These are phyloP conservation scores for Ichneumoninae sp. DNA, from an alignment of 2,888 invertebrate genomes.

Conservation along the genomic window DNA sequence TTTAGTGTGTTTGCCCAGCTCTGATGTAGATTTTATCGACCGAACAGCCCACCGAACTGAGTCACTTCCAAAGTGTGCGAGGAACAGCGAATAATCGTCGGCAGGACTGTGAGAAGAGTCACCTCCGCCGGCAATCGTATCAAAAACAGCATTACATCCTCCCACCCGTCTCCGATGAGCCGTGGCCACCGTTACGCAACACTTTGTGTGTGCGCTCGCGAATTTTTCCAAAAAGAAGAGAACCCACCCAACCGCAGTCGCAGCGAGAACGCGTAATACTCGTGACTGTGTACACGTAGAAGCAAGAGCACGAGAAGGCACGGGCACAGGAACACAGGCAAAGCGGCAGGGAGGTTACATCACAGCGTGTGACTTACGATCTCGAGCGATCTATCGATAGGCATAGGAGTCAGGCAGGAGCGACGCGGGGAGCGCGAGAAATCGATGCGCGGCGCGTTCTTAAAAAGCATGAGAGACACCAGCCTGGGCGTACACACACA, in stretches of 20 bases:
- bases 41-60: not conserved
- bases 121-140: constrained; percentile 45
- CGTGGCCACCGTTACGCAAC: constrained; percentile 29
- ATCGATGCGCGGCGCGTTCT: constrained; percentile 52
- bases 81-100: constrained; percentile 4
- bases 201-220: not conserved
- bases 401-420: constrained; percentile 7
- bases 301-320: constrained; percentile 24
- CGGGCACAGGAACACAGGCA: constrained; percentile 48
- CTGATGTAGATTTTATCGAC: too few relatives aligned
- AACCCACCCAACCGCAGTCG: constrained; percentile 17
- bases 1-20: too few relatives aligned
- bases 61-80: not conserved
- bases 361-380: constrained; percentile 65
- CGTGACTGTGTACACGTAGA: constrained; percentile 45
- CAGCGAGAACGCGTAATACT: constrained; percentile 46
- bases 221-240: constrained; percentile 37
- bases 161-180: constrained; percentile 2
- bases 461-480: constrained; percentile 47
- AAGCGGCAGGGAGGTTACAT: constrained; percentile 56
- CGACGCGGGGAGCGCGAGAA: constrained; percentile 45
- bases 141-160: constrained; percentile 29
- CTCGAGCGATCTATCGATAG: constrained; percentile 61
- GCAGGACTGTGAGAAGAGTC: constrained; percentile 34
- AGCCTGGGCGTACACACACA: not conserved